Conservation (phyloP, 37 sponge, comb jelly and placozoan species). For the Hexactinellida sp. region DNA sequence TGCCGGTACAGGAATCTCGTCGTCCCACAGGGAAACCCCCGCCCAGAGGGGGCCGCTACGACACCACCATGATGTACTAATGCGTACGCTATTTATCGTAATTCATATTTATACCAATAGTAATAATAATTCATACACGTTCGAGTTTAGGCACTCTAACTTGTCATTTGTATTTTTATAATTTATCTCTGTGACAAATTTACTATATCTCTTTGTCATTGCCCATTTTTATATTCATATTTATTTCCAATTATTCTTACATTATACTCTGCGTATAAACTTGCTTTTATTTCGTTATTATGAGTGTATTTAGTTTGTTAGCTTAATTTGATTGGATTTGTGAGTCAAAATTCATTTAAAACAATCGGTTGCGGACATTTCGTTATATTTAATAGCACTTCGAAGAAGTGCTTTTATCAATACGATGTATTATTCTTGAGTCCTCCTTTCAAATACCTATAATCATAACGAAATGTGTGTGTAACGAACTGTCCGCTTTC, state of each 20-base stretch:
- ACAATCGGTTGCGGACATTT: too few relatives aligned
- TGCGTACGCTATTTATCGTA: not conserved
- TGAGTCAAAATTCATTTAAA: too few relatives aligned
- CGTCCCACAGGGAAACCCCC: not conserved
- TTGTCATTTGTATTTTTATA: not conserved
- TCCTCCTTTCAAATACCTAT: too few relatives aligned
- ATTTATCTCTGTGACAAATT: not conserved
- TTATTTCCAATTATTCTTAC: not conserved
- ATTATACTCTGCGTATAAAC: too few relatives aligned
- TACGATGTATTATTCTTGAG: too few relatives aligned
- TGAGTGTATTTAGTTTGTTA: too few relatives aligned
- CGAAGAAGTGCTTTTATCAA: too few relatives aligned
- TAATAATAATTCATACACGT: not conserved
- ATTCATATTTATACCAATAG: not conserved
- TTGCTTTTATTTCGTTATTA: too few relatives aligned
- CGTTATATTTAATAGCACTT: too few relatives aligned
- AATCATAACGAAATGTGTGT: too few relatives aligned
- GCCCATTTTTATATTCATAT: conserved; percentile 4
- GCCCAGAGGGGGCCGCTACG: conserved; percentile 1
- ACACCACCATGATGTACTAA: conserved; percentile 6
- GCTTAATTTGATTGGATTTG: too few relatives aligned
- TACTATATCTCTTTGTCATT: not conserved
- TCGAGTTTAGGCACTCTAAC: not conserved
- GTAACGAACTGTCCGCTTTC: too few relatives aligned
- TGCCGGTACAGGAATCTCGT: not conserved